Base-by-base conservation (phyloP, 1,140 invertebrate species). In the Mercenaria mercenaria region DNA sequence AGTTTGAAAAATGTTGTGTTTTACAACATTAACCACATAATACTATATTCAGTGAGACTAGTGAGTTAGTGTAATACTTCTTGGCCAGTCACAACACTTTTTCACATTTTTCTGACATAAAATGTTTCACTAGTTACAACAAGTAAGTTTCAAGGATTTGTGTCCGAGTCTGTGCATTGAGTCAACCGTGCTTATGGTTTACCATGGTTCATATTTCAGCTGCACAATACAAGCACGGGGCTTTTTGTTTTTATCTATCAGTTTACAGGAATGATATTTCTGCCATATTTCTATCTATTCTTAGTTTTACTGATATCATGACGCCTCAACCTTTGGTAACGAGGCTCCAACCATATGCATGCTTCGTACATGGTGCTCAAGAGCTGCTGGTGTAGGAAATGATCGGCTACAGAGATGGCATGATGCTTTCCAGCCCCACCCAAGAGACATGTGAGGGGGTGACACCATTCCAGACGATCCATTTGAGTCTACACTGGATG, bases 321-420 rank as follows among this genome's bases (percentile, higher is more conserved):
- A 88, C 15, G 86, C 86, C 29, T 69, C 86, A 1, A 88, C 86
- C 81, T 84, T 83, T 56, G 81, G 84, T 61, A 83, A 43, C 11
- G 50, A 81, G 59, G 86, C 56, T 4, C 91, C 91, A 56, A 86
- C 87, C 41, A 93, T 50, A 69, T 95, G 93, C 82, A 95, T 95
- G 13, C 91, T 91, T 90, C 96, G 93, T 34, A 96, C 90, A 90
- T 96, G 96, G 39, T 95, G 92, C 67, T 96, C 96, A 4, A 96
- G 89, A 10, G 96, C 93, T 10, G 90, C 90, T 32, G 94, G 92
- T 26, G 96, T 95, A 23, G 94, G 91, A 90, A 95, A 96, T 23
- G 94, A 94, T 87, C 96, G 95, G 67, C 92, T 95, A 91, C 96
- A 96, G n/a, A 96, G 72, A 85, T 95, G 95, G 89, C 96, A 87